A percentile compares a stretch with the other conserved stretches of the same genome.
Conservation (phyloP, 2,113 vertebrate genomes). For the Eleginops maclovinus region DNA sequence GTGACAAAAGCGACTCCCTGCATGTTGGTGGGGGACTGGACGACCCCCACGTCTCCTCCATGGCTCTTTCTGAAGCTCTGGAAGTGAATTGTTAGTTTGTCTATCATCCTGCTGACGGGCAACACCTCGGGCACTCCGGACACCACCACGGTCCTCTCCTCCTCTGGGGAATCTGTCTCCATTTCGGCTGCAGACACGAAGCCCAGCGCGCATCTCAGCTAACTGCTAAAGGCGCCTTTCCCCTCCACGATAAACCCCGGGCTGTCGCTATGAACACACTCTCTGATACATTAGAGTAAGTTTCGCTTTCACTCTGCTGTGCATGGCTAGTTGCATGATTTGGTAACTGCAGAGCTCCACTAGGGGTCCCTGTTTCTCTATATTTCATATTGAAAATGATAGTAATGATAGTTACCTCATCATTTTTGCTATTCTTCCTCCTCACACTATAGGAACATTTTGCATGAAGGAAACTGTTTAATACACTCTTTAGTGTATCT, state of each 20-base stretch:
- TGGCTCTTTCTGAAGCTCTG: constrained; percentile 56
- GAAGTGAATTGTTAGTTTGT: constrained; percentile 74
- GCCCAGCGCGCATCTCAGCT: neutral
- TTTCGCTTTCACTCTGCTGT: constrained; percentile 40
- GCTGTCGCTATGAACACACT: constrained; percentile 16
- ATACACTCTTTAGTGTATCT: too few species aligned
- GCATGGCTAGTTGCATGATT: neutral
- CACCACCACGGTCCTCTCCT: constrained; percentile 59
- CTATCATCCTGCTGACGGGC: constrained; percentile 37
- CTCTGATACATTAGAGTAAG: neutral
- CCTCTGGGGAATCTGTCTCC: neutral
- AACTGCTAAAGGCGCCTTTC: neutral
- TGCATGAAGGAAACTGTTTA: too few species aligned
- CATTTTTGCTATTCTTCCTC: too few species aligned
- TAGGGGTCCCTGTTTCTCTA: constrained; percentile 40
- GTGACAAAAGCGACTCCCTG: constrained; percentile 70
- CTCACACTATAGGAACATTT: too few species aligned
- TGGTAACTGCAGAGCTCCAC: neutral
- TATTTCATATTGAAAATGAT: constrained; percentile 12
- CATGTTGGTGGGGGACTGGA: constrained; percentile 52
- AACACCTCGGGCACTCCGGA: constrained; percentile 59
- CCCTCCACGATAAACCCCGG: neutral
- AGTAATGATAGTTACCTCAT: neutral
- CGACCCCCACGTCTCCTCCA: constrained; percentile 70
- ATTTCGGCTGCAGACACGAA: neutral